A percentile compares a stretch with the other conserved stretches of the same genome.
Conservation (phyloP, 2,113 vertebrate genomes). For the Fregata magnificens region DNA sequence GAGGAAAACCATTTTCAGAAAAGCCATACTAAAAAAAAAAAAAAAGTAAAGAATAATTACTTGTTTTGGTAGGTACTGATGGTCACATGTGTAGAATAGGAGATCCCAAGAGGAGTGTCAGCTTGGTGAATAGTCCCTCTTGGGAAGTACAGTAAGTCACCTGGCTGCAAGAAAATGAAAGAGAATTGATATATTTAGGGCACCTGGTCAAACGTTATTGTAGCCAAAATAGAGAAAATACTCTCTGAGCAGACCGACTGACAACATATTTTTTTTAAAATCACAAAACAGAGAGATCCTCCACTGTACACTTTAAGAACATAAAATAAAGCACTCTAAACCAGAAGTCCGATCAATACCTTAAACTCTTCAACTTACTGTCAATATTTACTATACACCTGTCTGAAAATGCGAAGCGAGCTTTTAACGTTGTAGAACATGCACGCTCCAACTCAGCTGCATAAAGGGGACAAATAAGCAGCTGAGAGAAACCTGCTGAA, state of each 20-base stretch:
- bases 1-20: not conserved
- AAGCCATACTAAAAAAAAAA: not conserved
- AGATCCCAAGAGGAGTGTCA: constrained; percentile 79
- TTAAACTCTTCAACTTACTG: not conserved
- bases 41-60: constrained; percentile 59
- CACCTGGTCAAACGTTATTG: not conserved
- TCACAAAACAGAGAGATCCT: not conserved
- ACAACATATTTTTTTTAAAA: not conserved
- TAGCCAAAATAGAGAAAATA: not conserved
- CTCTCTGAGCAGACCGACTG: not conserved
- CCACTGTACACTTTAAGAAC: not conserved
- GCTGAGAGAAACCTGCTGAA: not conserved
- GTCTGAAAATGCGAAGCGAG: not conserved
- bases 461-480: not conserved
- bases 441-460: not conserved
- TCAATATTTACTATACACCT: not conserved
- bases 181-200: not conserved
- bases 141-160: constrained; percentile 91
- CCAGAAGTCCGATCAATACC: not conserved
- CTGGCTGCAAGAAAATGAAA: constrained; percentile 71
- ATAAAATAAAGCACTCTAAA: not conserved
- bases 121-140: constrained; percentile 94
- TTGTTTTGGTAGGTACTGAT: constrained; percentile 93
- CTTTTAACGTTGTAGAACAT: not conserved
- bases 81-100: constrained; percentile 87